Evolutionary conservation across 2,113 vertebrate species (phyloP), one percentile per base, ranked within the genome.

Genomic region (Nibea coibor): DNA sequence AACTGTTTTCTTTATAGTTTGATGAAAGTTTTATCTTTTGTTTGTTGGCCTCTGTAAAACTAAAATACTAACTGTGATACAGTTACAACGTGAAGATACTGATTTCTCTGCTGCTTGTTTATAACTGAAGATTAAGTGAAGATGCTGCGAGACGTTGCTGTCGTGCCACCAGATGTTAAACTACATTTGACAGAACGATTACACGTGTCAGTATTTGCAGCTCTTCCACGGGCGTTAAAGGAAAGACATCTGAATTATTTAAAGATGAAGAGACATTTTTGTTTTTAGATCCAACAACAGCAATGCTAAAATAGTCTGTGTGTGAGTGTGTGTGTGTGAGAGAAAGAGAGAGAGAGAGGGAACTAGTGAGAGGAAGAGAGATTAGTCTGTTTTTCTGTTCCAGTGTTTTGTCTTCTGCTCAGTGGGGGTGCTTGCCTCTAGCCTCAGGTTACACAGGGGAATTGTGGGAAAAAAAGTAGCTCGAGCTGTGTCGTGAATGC

Each of bases 321-420:
- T 50, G 22, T 22, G 28, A 42, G 15, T n/a, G 53, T 35, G 31
- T 35, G 31, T 35, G 31, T 7, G 31, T 35, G 28, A 31, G 31
- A 35, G 31, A 35, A 5, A 35, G 31, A 19, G 20, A 16, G 24
- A n/a, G 56, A 54, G 43, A 28, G 15, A 14, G 24, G 2, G 28
- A 67, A 22, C 22, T 16, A 39, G 65, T 48, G 80, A 70, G 85
- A 64, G 58, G 57, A 48, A 61, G 76, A 75, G 68, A 87, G 83
- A 90, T 88, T 74, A 88, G 74, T 45, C 69, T 81, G 85, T 63
- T 83, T 86, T 72, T 73, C 83, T 71, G 67, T 75, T 84, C 53
- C 63, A 88, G 74, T 75, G 89, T 91, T 92, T 91, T 91, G 89
- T 90, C 80, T 90, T 85, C 48, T 53, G 66, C 85, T 90, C 82